Evolutionary conservation across 1,140 invertebrate species (phyloP), one percentile per base, ranked within the genome.

Genomic region (Bombyx mandarina): DNA sequence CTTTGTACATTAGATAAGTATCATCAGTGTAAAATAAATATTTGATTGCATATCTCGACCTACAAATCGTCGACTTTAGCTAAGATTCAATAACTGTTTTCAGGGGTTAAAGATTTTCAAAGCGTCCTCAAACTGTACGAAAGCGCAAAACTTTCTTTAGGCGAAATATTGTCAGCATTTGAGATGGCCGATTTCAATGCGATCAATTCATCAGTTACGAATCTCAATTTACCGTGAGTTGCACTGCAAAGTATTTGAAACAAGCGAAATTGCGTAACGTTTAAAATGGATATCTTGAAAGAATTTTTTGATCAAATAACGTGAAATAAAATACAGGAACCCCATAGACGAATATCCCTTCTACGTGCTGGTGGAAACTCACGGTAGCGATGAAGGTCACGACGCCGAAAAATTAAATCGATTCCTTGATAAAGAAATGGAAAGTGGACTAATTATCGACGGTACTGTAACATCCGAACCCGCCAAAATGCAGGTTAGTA

Each of bases 131-230:
- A 93, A 66, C 91, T 94, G 1, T 95, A 93, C 69, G 90, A 91
- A 65, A 87, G 90, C 59, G 93, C 95, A 0, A 95, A 94, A 79
- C 77, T 75, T 2, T 91, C 93, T 56, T 86, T 99, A 2, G 93
- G 92, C 3, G 97, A 98, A 89, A 95, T 98, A 61, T 82, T 99
- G 18, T 98, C 97, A 26, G 96, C 97, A 0, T 98, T 95, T 88
- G 97, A 99, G 88, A 92, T 99, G 86, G 94, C 98, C 57, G 97
- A 99, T 80, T 86, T 88, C 26, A 65, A 63, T 42, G 68, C 84
- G 9, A 86, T 87, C 8, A 72, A 56, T 43, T 63, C 67, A 3
- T 80, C 81, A 3, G 66, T 74, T 6, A 62, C 73, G 57, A 82
- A 79, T 68, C 66, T 82, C 2, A 81, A 81, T 59, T 57, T 85